These are phyloP conservation scores for Trogon surrucura DNA, from an alignment of 2,113 vertebrate species.

Conservation along the genomic window DNA sequence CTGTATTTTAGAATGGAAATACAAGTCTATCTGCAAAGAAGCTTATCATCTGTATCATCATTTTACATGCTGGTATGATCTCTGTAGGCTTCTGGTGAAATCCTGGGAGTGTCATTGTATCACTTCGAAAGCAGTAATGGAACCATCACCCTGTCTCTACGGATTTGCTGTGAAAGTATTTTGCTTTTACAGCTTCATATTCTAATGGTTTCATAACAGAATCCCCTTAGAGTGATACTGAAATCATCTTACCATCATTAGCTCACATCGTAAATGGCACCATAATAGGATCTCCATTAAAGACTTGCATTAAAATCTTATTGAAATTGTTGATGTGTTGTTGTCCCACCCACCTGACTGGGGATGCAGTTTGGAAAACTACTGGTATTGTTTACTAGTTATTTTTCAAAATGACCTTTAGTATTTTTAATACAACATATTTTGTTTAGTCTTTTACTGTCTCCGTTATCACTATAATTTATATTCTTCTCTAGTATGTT, in stretches of 20 bases:
- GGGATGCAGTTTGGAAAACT: background rate
- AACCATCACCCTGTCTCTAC: background rate
- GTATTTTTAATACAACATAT: background rate
- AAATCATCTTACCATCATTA: conserved; percentile 55
- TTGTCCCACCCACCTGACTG: conserved; percentile 1
- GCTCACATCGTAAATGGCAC: background rate
- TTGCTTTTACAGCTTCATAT: conserved; percentile 11
- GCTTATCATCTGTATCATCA: background rate
- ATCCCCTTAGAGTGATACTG: conserved; percentile 16
- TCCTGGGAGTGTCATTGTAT: conserved; percentile 4
- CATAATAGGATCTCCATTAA: conserved; percentile 42
- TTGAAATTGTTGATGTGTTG: background rate
- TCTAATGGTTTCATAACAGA: conserved; percentile 65
- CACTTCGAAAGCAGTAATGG: conserved; percentile 48
- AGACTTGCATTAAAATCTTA: conserved; percentile 14
- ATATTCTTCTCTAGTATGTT: background rate
- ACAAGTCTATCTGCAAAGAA: background rate
- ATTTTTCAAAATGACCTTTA: conserved; percentile 9
- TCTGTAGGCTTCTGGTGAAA: conserved; percentile 1
- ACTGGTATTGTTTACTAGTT: background rate
- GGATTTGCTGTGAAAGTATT: conserved; percentile 38
- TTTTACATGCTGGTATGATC: background rate
- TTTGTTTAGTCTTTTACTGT: background rate
- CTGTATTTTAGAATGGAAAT: background rate
- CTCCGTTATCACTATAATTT: background rate